These are phyloP conservation scores for Hystrix cristata DNA, from an alignment of 2,113 vertebrate genomes.

Conservation along the genomic window DNA sequence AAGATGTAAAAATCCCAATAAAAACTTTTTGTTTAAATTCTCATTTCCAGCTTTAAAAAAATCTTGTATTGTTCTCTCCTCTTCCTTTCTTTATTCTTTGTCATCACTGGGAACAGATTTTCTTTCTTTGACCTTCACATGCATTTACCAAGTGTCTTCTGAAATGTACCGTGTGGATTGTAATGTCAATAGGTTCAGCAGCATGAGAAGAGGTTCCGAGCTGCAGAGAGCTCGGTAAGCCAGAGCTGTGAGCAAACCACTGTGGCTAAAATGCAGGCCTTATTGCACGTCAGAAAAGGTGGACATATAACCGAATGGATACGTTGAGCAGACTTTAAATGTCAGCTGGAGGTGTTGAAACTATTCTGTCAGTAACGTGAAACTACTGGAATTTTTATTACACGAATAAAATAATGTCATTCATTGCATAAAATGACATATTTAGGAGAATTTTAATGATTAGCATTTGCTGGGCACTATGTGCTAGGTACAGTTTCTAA, in stretches of 20 bases:
- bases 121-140: slow-evolving; percentile 34
- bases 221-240: neutral
- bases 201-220: neutral
- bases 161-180: neutral
- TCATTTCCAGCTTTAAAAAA: neutral
- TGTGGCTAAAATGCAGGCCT: neutral
- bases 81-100: slow-evolving; percentile 7
- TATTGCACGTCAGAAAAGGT: neutral
- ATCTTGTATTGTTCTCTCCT: neutral
- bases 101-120: neutral
- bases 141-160: neutral
- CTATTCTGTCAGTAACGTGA: slow-evolving; percentile 65
- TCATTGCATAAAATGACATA: slow-evolving; percentile 51
- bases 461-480: slow-evolving; percentile 17
- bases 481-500: slow-evolving; percentile 39
- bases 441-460: slow-evolving; percentile 60
- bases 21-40: slow-evolving; percentile 9
- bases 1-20: neutral
- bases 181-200: neutral
- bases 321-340: slow-evolving; percentile 54
- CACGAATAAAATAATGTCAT: slow-evolving; percentile 69
- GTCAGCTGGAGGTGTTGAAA: slow-evolving; percentile 59
- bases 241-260: neutral
- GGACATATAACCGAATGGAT: neutral
- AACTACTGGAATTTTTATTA: slow-evolving; percentile 64